Conservation (phyloP, 2,113 vertebrate species). For the Elaphurus davidianus region DNA sequence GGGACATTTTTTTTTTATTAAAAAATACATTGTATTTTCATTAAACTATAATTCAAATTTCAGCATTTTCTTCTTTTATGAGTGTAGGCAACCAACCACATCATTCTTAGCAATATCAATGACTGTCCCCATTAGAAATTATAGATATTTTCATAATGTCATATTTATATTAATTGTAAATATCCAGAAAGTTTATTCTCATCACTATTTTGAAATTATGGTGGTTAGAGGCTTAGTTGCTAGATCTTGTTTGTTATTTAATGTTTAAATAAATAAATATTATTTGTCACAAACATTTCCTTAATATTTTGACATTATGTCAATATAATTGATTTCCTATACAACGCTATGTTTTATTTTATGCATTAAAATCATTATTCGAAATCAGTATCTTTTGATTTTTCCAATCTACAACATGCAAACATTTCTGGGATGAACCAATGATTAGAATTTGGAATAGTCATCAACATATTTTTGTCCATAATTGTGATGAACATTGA, state of each 20-base stretch:
- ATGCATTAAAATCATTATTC: not conserved
- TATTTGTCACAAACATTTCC: constrained; percentile 16
- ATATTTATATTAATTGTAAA: not conserved
- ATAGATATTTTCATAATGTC: not conserved
- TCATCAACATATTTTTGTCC: not conserved
- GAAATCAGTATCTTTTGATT: not conserved
- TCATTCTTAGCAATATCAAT: not conserved
- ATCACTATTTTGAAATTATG: not conserved
- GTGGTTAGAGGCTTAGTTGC: not conserved
- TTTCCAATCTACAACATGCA: not conserved
- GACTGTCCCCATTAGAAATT: not conserved
- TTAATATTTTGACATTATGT: not conserved
- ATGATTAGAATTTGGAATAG: not conserved
- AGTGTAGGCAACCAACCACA: not conserved
- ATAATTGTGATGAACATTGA: not conserved
- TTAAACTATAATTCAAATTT: not conserved
- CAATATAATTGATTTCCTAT: not conserved
- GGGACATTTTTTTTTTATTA: not conserved
- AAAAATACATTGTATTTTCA: not conserved
- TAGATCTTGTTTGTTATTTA: not conserved
- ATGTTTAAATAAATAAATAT: not conserved
- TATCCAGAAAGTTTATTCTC: not conserved
- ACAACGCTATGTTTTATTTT: not conserved
- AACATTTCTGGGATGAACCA: not conserved
- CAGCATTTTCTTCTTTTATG: not conserved